Base-by-base conservation (phyloP, 2,113 vertebrate species). In the Drymodes brunneopygia region DNA sequence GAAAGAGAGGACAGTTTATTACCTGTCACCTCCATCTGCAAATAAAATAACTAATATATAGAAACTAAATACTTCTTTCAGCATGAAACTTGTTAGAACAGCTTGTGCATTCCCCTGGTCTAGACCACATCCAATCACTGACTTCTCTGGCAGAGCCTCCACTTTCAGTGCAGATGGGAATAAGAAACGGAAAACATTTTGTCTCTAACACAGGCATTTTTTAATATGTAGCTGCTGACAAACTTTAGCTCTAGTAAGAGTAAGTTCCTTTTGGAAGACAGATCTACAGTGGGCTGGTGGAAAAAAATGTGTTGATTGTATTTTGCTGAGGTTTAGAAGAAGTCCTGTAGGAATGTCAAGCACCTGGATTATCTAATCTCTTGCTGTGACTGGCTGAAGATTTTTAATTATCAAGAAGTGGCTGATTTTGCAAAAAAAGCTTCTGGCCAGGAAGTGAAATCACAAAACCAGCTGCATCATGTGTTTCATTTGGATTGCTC, bases 361-460 rank as follows among this genome's bases (percentile, higher is more conserved):
- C 28, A 79, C 78, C 53, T 65, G 45, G 36, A 57, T 88, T 87
- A 61, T 82, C 66, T 91, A 75, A 73, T 73, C 28, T 75, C 5
- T 75, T 95, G 54, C 81, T 88, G 2, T 82, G 84, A 72, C 33
- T 69, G 38, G 23, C 23, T 92, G 78, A 93, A 80, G 70, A 40
- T 67, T 79, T 95, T 79, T 80, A 87, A 88, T 95, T 86, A 77
- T 66, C 24, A 66, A 91, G 54, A 90, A 91, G 86, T 51, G 13
- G 33, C 58, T 93, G 78, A 71, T 73, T 80, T 85, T 70, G 71
- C 71, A 90, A 62, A 96, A 92, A 90, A 75, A 53, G 3, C 20
- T 95, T 92, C 66, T 94, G 29, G 42, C 74, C 78, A 88, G 91
- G 50, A 90, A 73, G 5, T 57, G 54, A 82, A 92, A 88, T 96